Evolutionary conservation across 2,888 invertebrate species (phyloP), one percentile per base, ranked within the genome.

Genomic region (Diogma glabrata): DNA sequence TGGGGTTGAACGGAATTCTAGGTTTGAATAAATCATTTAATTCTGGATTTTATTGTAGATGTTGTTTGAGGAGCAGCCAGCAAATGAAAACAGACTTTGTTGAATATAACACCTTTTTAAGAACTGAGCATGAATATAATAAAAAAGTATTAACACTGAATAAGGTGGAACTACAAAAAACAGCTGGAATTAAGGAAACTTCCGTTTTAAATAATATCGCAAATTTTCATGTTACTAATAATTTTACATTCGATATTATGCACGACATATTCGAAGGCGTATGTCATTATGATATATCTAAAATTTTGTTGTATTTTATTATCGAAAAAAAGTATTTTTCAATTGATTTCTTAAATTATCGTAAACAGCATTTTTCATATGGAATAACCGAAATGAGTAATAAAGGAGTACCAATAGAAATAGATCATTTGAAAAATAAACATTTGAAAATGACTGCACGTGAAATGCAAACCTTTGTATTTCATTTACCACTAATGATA

Each of bases 401-500:
- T 36, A 36, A 36, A 36, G 36, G 36, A 36, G 8, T 36, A 4
- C n/a, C 36, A 2, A 49, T 52, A 38, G 20, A 33, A 50, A 45
- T 50, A 22, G 30, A 22, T 16, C 52, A 52, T 33, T 46, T 52
- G 19, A 47, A 50, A 50, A 50, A 45, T 16, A 51, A 52, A 33
- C 45, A 43, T 30, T 46, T 52, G 30, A 52, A 52, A 17, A 38
- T 47, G 47, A 50, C 52, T 14, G 52, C 50, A 36, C 30, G 50
- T 24, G 50, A 50, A 46, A 52, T 50, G 49, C 28, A 23, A 16
- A 50, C 46, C 14, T 52, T 52, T 16, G 46, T 43, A 20, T 22
- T 33, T 10, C 33, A 52, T 46, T 49, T 52, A 16, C 50, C 50
- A 8, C 33, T 50, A 43, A 49, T 52, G 49, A 45, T 50, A 22